Conservation (phyloP, 2,888 invertebrate species). For the Orthosia incerta region DNA sequence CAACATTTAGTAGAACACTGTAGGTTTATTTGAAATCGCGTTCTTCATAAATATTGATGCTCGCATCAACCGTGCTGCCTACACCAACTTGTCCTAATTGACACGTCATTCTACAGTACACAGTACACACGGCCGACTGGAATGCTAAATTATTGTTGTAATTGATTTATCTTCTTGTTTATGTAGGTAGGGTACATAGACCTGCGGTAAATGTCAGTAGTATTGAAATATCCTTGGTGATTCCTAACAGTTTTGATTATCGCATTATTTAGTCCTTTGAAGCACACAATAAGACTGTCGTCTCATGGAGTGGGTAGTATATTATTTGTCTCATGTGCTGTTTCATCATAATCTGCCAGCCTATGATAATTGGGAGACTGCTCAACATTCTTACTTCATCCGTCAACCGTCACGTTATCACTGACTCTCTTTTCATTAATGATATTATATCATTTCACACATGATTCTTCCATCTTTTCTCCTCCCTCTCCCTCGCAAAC, state of each 20-base stretch:
- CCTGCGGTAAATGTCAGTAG: not conserved
- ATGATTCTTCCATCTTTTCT: too few species aligned
- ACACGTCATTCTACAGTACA: slow-evolving; percentile 46
- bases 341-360: too few species aligned
- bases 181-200: slow-evolving; percentile 18
- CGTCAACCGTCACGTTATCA: not conserved
- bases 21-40: slow-evolving; percentile 56
- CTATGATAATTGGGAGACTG: too few species aligned
- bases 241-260: not conserved
- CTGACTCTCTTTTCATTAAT: too few species aligned
- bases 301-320: too few species aligned
- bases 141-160: slow-evolving; percentile 59
- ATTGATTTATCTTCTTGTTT: slow-evolving; percentile 46
- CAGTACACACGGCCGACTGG: slow-evolving; percentile 31
- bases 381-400: too few species aligned
- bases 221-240: not conserved
- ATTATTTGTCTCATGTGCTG: too few species aligned
- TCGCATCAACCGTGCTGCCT: slow-evolving; percentile 45
- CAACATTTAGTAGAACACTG: slow-evolving; percentile 55
- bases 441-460: too few species aligned
- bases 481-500: too few species aligned
- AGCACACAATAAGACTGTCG: not conserved
- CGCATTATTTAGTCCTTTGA: not conserved
- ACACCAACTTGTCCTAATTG: slow-evolving; percentile 59
- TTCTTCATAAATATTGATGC: slow-evolving; percentile 66